Conservation (phyloP, 2,888 invertebrate species). For the Lampropteryx suffumata region DNA sequence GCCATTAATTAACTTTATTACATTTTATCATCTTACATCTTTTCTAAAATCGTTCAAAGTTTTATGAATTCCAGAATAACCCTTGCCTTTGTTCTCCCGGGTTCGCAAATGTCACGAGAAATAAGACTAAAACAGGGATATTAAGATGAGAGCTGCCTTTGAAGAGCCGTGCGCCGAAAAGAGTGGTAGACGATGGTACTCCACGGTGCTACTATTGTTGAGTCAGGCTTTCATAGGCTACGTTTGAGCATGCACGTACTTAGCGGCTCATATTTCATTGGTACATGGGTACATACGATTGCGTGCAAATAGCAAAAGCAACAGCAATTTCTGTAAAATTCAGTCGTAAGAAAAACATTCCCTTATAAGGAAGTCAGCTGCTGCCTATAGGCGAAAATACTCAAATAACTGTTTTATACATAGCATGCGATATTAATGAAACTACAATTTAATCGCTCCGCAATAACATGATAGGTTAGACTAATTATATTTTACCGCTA, state of each 20-base stretch:
- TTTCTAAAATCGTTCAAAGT: too few species aligned
- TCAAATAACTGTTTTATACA: too few species aligned
- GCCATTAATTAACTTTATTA: too few species aligned
- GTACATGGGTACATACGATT: background rate
- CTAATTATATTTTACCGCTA: too few species aligned
- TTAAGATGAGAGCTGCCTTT: conserved; percentile 77
- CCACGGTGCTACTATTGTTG: conserved; percentile 43
- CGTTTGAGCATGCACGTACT: conserved; percentile 17
- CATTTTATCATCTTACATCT: too few species aligned
- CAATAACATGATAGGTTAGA: too few species aligned
- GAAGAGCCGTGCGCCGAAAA: conserved; percentile 67
- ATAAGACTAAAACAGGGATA: conserved; percentile 78
- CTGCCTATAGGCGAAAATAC: too few species aligned
- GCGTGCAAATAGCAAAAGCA: background rate
- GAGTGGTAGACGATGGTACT: conserved; percentile 64
- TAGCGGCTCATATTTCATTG: conserved; percentile 8
- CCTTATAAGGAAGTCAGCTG: too few species aligned
- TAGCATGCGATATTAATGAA: too few species aligned
- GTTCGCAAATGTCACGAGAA: conserved; percentile 72
- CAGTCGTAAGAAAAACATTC: too few species aligned
- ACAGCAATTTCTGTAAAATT: too few species aligned
- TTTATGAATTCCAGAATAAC: conserved; percentile 34
- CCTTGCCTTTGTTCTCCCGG: conserved; percentile 49
- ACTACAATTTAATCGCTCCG: too few species aligned
- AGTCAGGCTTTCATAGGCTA: conserved; percentile 16